phyloP scores from a whole-genome alignment of 2,113 vertebrate species.

The Nothobranchius kuhntae region DNA sequence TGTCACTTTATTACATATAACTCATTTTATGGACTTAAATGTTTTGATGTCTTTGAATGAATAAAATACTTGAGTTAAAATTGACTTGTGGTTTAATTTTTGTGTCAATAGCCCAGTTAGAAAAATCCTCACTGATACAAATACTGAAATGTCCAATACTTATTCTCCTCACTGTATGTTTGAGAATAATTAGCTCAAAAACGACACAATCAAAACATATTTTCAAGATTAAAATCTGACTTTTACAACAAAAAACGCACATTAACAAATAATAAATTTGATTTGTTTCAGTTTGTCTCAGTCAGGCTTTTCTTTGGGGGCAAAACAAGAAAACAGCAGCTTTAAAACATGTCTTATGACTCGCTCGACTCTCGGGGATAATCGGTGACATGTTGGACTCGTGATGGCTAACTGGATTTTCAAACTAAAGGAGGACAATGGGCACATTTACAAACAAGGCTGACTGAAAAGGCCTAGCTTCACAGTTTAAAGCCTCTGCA shows the following conservation, averaged over 20 bases:
- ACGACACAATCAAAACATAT: neutral
- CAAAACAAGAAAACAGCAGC: constrained; percentile 50
- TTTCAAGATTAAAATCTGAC: neutral
- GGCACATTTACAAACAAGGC: constrained; percentile 70
- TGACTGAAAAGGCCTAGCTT: constrained; percentile 56
- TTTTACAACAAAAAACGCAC: neutral
- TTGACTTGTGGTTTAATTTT: no score
- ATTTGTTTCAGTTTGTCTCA: neutral
- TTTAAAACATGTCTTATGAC: constrained; percentile 80
- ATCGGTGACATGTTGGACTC: constrained; percentile 80
- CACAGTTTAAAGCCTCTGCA: constrained; percentile 47
- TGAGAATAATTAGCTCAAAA: no score
- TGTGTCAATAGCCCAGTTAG: no score
- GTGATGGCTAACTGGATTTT: constrained; percentile 82
- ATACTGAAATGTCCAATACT: no score
- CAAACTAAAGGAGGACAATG: constrained; percentile 71
- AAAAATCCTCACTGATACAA: no score
- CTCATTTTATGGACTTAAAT: no score
- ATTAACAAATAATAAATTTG: neutral
- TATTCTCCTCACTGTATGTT: no score
- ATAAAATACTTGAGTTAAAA: no score
- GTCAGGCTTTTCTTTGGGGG: constrained; percentile 12
- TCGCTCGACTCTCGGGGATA: constrained; percentile 69
- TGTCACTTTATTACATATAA: no score
- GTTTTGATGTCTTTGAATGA: no score